phyloP scores from a whole-genome alignment of 2,113 vertebrate species.

The Microcebus lehilahytsara region DNA sequence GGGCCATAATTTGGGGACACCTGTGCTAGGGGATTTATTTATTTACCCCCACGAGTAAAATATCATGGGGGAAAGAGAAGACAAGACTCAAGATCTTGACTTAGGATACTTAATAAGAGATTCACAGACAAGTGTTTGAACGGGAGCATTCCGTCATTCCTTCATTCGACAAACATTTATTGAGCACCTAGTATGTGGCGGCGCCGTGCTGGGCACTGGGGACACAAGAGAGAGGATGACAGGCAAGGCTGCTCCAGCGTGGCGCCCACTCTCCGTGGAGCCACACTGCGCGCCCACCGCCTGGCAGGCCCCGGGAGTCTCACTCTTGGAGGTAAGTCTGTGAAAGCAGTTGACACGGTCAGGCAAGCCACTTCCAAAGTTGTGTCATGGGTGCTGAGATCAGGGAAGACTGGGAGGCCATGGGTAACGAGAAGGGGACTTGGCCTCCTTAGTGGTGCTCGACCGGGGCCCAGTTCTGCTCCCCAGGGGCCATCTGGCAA shows the following conservation, averaged over 20 bases:
- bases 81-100: background rate
- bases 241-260: accelerated
- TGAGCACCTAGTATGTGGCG: background rate
- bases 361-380: background rate
- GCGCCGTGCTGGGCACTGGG: background rate
- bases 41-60: too few species aligned
- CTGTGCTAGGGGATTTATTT: too few species aligned
- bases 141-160: background rate
- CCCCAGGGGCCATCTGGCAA: background rate
- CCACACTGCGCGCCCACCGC: background rate
- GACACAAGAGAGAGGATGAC: background rate
- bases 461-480: accelerated
- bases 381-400: too few species aligned
- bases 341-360: background rate
- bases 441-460: background rate
- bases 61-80: background rate
- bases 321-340: background rate
- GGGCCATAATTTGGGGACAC: too few species aligned
- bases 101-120: background rate
- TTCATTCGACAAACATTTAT: background rate
- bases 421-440: background rate
- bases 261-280: background rate
- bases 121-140: background rate
- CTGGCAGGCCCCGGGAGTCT: background rate
- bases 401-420: background rate